These are phyloP conservation scores for Orientallactaga bullata DNA, from an alignment of 2,113 vertebrate genomes.

Conservation along the genomic window DNA sequence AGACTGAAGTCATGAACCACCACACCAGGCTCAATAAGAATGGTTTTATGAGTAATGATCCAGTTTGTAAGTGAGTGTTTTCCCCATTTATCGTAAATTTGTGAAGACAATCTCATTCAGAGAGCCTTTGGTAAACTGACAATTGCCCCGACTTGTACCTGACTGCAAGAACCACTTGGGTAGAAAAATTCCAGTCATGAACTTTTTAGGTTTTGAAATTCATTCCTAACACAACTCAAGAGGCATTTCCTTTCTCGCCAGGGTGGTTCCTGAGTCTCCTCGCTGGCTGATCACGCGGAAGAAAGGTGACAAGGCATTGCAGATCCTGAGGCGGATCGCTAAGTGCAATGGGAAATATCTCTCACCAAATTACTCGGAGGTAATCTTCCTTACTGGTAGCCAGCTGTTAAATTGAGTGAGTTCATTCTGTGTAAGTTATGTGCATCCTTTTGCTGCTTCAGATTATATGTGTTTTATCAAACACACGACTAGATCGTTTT, in stretches of 20 bases:
- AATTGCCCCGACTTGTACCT: neutral
- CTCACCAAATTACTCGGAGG: slow-evolving; percentile 90
- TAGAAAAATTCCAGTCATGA: neutral
- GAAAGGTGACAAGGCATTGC: slow-evolving; percentile 89
- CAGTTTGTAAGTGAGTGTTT: neutral
- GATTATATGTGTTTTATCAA: neutral
- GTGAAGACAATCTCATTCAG: neutral
- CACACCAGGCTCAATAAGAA: too few relatives aligned
- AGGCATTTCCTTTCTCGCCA: slow-evolving; percentile 76
- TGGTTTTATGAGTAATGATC: neutral
- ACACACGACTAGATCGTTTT: neutral
- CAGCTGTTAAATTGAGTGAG: neutral
- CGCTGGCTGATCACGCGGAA: slow-evolving; percentile 97
- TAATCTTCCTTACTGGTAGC: slow-evolving; percentile 72
- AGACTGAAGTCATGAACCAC: too few relatives aligned
- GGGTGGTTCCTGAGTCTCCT: slow-evolving; percentile 96
- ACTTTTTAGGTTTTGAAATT: slow-evolving; percentile 8
- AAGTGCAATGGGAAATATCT: slow-evolving; percentile 92
- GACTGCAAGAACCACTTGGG: neutral
- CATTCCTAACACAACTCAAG: neutral
- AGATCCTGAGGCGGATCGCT: slow-evolving; percentile 92
- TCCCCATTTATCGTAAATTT: neutral
- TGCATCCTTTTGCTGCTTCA: neutral
- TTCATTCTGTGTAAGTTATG: neutral
- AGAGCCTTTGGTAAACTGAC: neutral